Evolutionary conservation across 2,113 vertebrate species (phyloP).

Genomic region (Callocephalon fimbriatum): DNA sequence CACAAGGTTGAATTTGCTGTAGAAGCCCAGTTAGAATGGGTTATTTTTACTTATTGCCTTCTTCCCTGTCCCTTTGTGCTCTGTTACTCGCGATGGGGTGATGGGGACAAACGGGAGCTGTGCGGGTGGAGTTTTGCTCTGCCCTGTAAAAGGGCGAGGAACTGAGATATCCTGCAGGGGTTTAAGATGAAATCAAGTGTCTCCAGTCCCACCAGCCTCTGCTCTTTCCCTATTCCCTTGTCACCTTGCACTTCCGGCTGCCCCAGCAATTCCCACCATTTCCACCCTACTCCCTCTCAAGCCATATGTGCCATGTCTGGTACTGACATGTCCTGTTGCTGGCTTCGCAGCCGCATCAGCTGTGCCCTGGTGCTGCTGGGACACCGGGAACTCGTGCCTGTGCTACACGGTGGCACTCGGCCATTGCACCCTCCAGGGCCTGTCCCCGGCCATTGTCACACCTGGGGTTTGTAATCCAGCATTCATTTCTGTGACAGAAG

Average conservation of each 20-base stretch:
- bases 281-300: neutral
- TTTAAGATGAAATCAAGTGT: neutral
- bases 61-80: neutral
- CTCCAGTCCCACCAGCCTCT: neutral
- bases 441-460: neutral
- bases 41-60: neutral
- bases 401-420: neutral
- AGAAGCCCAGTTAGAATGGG: neutral
- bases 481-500: accelerated
- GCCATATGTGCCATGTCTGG: accelerated
- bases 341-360: neutral
- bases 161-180: accelerated
- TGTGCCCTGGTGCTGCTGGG: neutral
- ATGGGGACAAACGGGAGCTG: neutral
- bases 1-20: neutral
- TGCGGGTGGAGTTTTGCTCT: accelerated
- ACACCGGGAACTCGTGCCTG: accelerated
- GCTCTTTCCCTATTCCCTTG: neutral
- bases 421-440: accelerated
- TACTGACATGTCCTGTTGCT: accelerated
- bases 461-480: neutral
- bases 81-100: accelerated
- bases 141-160: neutral
- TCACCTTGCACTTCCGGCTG: neutral
- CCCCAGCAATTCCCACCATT: neutral